Percentiles rank a stretch among this genome's conserved stretches.
phyloP scores from a whole-genome alignment of 2,113 vertebrate species.

The Pachycephala philippinensis region DNA sequence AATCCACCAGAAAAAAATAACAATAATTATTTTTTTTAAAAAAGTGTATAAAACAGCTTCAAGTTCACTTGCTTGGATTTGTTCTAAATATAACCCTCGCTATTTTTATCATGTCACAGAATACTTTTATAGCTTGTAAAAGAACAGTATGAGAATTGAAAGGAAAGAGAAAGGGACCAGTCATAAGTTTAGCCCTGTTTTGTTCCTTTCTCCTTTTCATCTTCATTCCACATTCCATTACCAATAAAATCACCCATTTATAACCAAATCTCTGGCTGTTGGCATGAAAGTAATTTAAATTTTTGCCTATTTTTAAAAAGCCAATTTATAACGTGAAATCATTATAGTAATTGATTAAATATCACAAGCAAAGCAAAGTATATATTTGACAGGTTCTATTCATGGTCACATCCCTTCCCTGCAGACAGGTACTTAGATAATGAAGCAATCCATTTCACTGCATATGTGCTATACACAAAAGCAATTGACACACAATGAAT shows the following conservation, averaged over 20 bases:
- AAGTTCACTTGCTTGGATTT: background rate
- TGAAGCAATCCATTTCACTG: conserved; percentile 68
- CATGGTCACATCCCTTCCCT: conserved; percentile 47
- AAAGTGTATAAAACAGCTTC: background rate
- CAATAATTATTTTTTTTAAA: background rate
- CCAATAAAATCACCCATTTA: conserved; percentile 24
- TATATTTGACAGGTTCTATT: conserved; percentile 51
- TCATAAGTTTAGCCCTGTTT: background rate
- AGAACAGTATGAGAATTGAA: background rate
- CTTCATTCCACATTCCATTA: background rate
- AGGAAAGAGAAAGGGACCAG: conserved; percentile 8
- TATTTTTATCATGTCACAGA: background rate
- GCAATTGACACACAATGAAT: conserved; percentile 64
- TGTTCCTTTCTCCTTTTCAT: conserved; percentile 26
- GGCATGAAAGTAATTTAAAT: conserved; percentile 57
- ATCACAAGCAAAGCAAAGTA: conserved; percentile 63
- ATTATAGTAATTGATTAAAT: conserved; percentile 64
- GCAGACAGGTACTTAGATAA: conserved; percentile 72
- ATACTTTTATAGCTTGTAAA: background rate
- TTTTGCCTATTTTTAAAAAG: conserved; percentile 71
- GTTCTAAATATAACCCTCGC: background rate
- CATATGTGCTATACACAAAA: conserved; percentile 59
- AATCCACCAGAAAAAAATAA: background rate
- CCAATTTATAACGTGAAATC: conserved; percentile 58
- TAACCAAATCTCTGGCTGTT: conserved; percentile 37